phyloP scores from a whole-genome alignment of 2,113 vertebrate species.

The Tragelaphus imberbis region DNA sequence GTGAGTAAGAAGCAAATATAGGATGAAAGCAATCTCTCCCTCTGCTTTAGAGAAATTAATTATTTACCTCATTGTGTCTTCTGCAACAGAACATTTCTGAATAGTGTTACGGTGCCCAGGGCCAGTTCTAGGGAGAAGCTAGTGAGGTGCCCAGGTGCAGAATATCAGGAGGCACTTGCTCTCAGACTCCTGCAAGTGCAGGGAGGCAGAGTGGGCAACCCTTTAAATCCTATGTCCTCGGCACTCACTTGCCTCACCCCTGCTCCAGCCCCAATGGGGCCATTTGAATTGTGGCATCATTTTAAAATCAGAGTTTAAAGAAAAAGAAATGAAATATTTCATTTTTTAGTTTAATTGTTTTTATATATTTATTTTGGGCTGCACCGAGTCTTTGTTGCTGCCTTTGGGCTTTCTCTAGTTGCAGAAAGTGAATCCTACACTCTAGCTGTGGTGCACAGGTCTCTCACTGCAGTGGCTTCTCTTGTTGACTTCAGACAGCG shows the following conservation, averaged over 20 bases:
- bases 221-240: not conserved
- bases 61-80: not conserved
- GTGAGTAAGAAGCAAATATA: not conserved
- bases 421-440: not conserved
- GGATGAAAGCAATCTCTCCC: not conserved
- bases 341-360: not conserved
- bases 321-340: not conserved
- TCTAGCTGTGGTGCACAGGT: not conserved
- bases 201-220: accelerated
- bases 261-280: too few species aligned
- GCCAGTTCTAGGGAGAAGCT: not conserved
- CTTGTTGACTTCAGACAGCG: not conserved
- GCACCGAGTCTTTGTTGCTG: not conserved
- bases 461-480: not conserved
- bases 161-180: not conserved
- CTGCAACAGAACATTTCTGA: not conserved
- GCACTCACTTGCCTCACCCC: not conserved
- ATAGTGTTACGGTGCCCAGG: not conserved
- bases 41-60: not conserved
- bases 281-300: not conserved
- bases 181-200: not conserved
- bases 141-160: not conserved
- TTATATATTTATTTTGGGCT: not conserved
- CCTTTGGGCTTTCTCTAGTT: not conserved
- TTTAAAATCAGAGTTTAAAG: not conserved